A percentile compares a stretch with the other conserved stretches of the same genome.
Evolutionary conservation across 1,140 invertebrate species (phyloP).

Genomic region (Caenorhabditis remanei): DNA sequence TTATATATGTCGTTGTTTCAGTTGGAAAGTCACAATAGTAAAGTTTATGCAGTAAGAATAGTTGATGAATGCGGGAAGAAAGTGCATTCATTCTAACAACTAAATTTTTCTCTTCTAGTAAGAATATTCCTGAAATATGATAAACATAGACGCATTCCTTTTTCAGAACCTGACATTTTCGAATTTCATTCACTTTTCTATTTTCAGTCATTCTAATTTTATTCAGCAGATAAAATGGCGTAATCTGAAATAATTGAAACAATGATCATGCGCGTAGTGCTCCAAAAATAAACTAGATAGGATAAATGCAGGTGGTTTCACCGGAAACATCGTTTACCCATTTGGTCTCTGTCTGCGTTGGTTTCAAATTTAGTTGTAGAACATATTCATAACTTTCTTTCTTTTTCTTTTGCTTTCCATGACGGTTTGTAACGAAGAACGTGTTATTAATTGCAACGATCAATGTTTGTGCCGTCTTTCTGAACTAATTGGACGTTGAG

Average conservation of each 20-base stretch:
- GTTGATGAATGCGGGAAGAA: neutral
- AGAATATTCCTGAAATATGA: neutral
- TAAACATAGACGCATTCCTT: neutral
- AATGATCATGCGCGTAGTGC: neutral
- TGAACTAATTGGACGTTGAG: too few species aligned
- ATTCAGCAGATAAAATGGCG: neutral
- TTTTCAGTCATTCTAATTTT: neutral
- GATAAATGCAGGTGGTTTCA: conserved; percentile 20
- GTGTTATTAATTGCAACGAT: too few species aligned
- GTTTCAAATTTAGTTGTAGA: neutral
- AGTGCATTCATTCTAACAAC: neutral
- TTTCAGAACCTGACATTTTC: neutral
- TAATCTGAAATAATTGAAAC: neutral
- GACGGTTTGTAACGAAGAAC: too few species aligned
- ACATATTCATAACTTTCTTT: too few species aligned
- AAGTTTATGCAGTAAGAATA: neutral
- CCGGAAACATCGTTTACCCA: conserved; percentile 13
- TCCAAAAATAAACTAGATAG: neutral
- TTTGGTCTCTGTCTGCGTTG: neutral
- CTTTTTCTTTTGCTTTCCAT: too few species aligned
- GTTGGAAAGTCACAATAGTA: neutral
- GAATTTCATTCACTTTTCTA: neutral
- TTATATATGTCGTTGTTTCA: neutral
- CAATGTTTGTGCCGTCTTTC: too few species aligned
- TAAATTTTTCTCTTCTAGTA: neutral